Base-by-base conservation (phyloP, 2,888 invertebrate genomes). In the Dynastes hyllus region DNA sequence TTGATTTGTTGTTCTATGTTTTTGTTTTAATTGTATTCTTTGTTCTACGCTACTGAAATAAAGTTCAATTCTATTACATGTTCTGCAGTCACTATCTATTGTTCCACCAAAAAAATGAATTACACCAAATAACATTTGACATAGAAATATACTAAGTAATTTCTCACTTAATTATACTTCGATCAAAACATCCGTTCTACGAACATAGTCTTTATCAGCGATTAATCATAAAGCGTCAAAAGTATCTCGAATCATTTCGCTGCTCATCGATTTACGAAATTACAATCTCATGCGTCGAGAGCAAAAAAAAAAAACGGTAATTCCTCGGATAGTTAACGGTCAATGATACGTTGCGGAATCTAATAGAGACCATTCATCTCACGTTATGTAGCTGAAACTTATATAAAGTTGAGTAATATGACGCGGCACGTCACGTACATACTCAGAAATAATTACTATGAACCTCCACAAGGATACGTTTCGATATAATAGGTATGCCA, bases 321-420 rank as follows among this genome's bases (percentile, higher is more conserved):
- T 73, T 40, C 73, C 51, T 73, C 40, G 61, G 29, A 73, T 61
- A 58, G 32, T 61, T 73, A 58, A 53, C 69, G 73, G 73, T 73
- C 73, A 73, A 73, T 40, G 73, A 73, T 73, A 40, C 61, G 50
- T 69, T 29, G 69, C 51, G 69, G 51, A 51, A 69, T 69, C 45
- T 67, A 45, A 45, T 67, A 67, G 40, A 22, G 16, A 67, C 40
- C 66, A 67, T 50, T 67, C 32, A 67, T 67, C 67, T 40, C 69
- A 51, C 45, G 69, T 29, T 51, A 27, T 51, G n/a, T 40, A 67
- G 8, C 29, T 6, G 27, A 29, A 63, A 32, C 63, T 63, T 63
- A 16, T 45, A 51, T 13, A 27, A 69, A 69, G 50, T 9, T 69
- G 69, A 69, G 51, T 69, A 69, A 69, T 29, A 11, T 0, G 11